Evolutionary conservation across 2,113 vertebrate species (phyloP), one percentile per base, ranked within the genome.

Genomic region (Cacatua alba): DNA sequence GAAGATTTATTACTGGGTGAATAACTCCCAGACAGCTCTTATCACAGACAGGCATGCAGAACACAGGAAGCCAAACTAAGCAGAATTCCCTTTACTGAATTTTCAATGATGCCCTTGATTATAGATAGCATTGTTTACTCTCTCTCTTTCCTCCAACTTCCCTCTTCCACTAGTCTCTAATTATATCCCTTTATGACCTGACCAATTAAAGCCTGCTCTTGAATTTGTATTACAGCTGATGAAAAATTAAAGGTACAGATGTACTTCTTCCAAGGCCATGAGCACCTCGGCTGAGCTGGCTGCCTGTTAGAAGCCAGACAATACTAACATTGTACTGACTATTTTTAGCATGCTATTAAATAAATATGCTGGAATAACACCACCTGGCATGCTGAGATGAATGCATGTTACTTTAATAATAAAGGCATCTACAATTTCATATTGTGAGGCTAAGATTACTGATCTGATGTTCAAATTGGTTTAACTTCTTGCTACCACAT

Each of bases 111-210:
- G 95, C 84, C 71, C 90, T 97, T 97, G 96, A 96, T 97, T 97
- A 97, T 87, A 97, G 97, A 97, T 96, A 97, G 95, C 89, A 97
- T 94, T 97, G 97, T 97, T 97, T 97, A 95, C 91, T 83, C 88
- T 80, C 63, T 90, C 65, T 95, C 76, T 94, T 97, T 71, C 81
- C 88, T 90, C 44, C 59, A 95, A 65, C 88, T 95, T 97, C 76
- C 94, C 62, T 92, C 92, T 91, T 92, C 93, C 46, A 96, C 95
- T 85, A 85, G 91, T 86, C 63, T 94, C 93, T 97, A 97, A 97
- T 97, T 97, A 97, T 96, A 96, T 90, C 79, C 84, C 57, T 96
- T 96, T 96, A 97, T 81, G 93, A 84, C 85, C 81, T 84, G 65
- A 41, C 91, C 82, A 97, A 96, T 97, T 97, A 97, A 97, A 96